These are phyloP conservation scores for Miniopterus natalensis DNA, from an alignment of 2,113 vertebrate species.

Conservation along the genomic window DNA sequence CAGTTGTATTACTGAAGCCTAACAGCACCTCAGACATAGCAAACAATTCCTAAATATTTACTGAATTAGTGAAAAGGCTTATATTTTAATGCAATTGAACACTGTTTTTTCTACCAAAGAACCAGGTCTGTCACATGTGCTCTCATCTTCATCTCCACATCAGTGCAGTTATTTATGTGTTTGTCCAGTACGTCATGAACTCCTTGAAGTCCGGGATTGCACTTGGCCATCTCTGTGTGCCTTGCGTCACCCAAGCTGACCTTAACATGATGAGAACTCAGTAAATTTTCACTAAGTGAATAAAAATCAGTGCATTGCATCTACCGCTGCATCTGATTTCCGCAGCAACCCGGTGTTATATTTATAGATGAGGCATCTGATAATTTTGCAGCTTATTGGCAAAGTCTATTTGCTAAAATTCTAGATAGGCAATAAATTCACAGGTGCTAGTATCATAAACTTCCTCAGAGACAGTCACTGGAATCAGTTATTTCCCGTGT, in stretches of 20 bases:
- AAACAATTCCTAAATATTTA: not conserved
- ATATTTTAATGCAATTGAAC: not conserved
- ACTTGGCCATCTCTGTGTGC: not conserved
- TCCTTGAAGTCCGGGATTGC: not conserved
- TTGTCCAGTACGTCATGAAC: not conserved
- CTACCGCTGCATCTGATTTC: not conserved
- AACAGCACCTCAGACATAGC: not conserved
- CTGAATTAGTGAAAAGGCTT: conserved; percentile 10
- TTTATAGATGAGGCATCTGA: not conserved
- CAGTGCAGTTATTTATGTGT: not conserved
- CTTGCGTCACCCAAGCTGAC: not conserved
- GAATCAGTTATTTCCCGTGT: not conserved
- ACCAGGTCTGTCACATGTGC: not conserved
- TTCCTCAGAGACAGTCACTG: not conserved
- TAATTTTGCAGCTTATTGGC: not conserved
- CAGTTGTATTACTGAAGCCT: not conserved
- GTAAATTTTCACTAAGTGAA: not conserved
- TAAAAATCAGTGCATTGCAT: not conserved
- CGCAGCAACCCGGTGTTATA: not conserved
- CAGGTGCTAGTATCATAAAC: not conserved
- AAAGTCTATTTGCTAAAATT: conserved; percentile 22
- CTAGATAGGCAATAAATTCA: not conserved
- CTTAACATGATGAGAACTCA: not conserved
- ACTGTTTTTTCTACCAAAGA: not conserved
- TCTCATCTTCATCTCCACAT: not conserved